phyloP scores from a whole-genome alignment of 1,140 invertebrate species.

The Aphaenogaster rudis region DNA sequence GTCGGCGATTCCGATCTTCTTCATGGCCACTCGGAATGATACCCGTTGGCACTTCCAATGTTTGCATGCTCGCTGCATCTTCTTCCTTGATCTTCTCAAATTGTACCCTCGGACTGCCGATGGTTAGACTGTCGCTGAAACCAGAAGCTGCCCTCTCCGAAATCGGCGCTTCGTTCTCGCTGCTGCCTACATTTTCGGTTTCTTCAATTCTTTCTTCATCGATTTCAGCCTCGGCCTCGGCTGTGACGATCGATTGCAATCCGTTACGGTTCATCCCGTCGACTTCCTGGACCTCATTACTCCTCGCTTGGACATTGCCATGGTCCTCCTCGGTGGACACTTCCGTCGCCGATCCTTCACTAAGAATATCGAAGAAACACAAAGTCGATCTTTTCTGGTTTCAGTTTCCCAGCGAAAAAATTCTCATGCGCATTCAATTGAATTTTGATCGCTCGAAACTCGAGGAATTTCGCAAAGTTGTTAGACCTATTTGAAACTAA shows the following conservation, averaged over 20 bases:
- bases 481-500: neutral
- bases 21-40: conserved; percentile 44
- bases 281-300: conserved; percentile 64
- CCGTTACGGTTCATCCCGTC: conserved; percentile 79
- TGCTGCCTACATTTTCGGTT: conserved; percentile 70
- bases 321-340: conserved; percentile 80
- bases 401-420: neutral
- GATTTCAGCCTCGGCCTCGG: conserved; percentile 69
- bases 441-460: neutral
- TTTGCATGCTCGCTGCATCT: conserved; percentile 38
- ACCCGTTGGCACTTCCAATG: neutral
- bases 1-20: conserved; percentile 81
- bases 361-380: conserved; percentile 56
- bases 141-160: conserved; percentile 85
- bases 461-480: neutral
- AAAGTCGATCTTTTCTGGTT: neutral
- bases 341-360: conserved; percentile 83
- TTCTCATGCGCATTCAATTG: neutral
- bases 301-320: conserved; percentile 62
- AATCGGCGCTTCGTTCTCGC: conserved; percentile 85
- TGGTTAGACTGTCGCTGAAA: conserved; percentile 78
- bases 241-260: conserved; percentile 58
- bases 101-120: conserved; percentile 85
- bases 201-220: conserved; percentile 72
- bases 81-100: conserved; percentile 85